These are phyloP conservation scores for Hippocampus barbouri DNA, from an alignment of 2,113 vertebrate genomes.

Conservation along the genomic window DNA sequence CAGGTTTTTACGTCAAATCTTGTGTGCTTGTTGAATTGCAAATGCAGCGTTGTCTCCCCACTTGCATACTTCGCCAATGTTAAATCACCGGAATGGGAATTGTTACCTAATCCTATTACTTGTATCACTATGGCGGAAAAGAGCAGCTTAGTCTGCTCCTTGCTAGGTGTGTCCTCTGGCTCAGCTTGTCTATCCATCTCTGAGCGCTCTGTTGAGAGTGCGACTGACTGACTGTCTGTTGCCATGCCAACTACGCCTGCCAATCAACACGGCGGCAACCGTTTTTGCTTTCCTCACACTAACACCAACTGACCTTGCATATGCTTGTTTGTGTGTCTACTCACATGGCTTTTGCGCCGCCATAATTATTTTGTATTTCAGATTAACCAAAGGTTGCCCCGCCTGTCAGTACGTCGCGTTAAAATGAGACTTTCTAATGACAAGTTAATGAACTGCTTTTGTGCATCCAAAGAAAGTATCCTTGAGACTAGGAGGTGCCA, in stretches of 20 bases:
- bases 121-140: slow-evolving; percentile 12
- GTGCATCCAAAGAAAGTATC: slow-evolving; percentile 35
- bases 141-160: slow-evolving; percentile 33
- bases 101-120: slow-evolving; percentile 47
- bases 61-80: slow-evolving; percentile 5
- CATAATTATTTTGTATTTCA: slow-evolving; percentile 12
- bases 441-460: slow-evolving; percentile 61
- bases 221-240: slow-evolving; percentile 48
- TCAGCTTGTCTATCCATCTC: slow-evolving; percentile 39
- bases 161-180: slow-evolving; percentile 52
- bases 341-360: background rate
- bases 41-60: slow-evolving; percentile 9
- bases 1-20: background rate
- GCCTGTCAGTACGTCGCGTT: slow-evolving; percentile 43
- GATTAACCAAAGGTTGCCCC: slow-evolving; percentile 24
- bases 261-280: slow-evolving; percentile 47
- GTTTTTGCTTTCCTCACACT: slow-evolving; percentile 28
- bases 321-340: background rate
- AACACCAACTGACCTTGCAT: slow-evolving; percentile 25
- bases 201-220: slow-evolving; percentile 47
- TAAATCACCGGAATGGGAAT: slow-evolving; percentile 25
- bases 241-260: slow-evolving; percentile 50
- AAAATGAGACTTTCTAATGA: slow-evolving; percentile 48
- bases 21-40: slow-evolving; percentile 10
- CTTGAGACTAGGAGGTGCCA: slow-evolving; percentile 42